phyloP scores from a whole-genome alignment of 2,113 vertebrate genomes.

The Cyanoderma ruficeps region DNA sequence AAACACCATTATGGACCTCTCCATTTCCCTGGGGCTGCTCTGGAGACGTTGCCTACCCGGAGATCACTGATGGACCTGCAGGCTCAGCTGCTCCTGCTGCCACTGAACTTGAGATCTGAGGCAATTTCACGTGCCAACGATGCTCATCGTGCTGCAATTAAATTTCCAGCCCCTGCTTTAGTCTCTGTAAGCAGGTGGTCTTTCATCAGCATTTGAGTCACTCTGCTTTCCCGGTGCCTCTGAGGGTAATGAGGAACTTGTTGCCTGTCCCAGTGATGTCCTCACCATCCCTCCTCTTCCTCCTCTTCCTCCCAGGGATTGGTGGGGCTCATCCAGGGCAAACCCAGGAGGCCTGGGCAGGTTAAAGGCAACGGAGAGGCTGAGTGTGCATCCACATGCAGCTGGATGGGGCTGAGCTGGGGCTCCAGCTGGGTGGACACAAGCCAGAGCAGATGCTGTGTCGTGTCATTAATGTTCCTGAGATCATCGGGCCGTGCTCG shows the following conservation, averaged over 20 bases:
- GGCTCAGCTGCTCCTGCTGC: not conserved
- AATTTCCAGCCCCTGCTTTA: slow-evolving; percentile 17
- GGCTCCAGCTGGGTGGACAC: not conserved
- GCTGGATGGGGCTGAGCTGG: not conserved
- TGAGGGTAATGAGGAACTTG: not conserved
- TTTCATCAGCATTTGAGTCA: slow-evolving; percentile 22
- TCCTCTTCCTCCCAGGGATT: not conserved
- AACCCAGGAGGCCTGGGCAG: not conserved
- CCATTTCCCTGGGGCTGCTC: not conserved
- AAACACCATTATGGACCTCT: not conserved
- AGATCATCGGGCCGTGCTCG: not conserved
- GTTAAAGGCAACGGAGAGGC: not conserved
- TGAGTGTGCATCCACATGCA: accelerated
- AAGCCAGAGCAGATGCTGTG: not conserved
- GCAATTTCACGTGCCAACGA: slow-evolving; percentile 44
- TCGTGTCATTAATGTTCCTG: not conserved
- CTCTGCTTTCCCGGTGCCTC: not conserved
- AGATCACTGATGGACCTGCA: not conserved
- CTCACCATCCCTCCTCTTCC: not conserved
- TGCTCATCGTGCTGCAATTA: slow-evolving; percentile 24
- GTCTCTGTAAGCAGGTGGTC: slow-evolving; percentile 10
- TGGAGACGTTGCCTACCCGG: not conserved
- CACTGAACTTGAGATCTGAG: not conserved
- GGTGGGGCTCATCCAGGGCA: not conserved
- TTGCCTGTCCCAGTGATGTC: not conserved